Base-by-base conservation (phyloP, 2,888 invertebrate genomes). In the Tenthredo scrophulariae region DNA sequence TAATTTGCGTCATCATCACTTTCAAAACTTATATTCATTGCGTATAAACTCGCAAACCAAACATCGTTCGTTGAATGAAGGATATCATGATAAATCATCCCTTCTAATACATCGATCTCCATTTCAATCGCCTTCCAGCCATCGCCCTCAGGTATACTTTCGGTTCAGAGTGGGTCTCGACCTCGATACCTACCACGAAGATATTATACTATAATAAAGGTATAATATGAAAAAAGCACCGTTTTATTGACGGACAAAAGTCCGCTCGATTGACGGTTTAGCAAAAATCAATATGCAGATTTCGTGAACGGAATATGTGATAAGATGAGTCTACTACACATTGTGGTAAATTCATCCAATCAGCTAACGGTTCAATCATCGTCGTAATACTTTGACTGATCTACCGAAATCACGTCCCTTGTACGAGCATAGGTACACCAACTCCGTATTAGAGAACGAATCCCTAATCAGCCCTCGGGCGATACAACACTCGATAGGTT, bases 1-100 rank as follows among this genome's bases (percentile, higher is more conserved):
- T 54, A 54, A 54, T 54, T 54, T 54, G 54, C 54, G 54, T n/a
- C 54, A 54, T 54, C 54, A 54, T 54, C 54, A 54, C n/a, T 54
- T 54, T 54, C n/a, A 1, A n/a, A 54, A 54, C 54, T 54, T 54
- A n/a, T 54, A 54, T 54, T 54, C 54, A 54, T 54, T 54, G n/a
- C 6, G 5, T 54, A 54, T 54, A 54, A 54, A n/a, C 54, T 54
- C 54, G 54, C 2, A 7, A 54, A 54, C n/a, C 54, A 54, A 54
- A 54, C 7, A n/a, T 54, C 54, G 54, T 54, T 54, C n/a, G n/a
- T 54, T 54, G 54, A n/a, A 54, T n/a, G n/a, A 54, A n/a, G 54
- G 54, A 54, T 54, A 54, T 54, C n/a, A 7, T n/a, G n/a, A 54
- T 54, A n/a, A 54, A 54, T 54, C 54, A 54, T 54, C n/a, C 7